Conservation (phyloP, 2,113 vertebrate genomes). For the Oplegnathus fasciatus region DNA sequence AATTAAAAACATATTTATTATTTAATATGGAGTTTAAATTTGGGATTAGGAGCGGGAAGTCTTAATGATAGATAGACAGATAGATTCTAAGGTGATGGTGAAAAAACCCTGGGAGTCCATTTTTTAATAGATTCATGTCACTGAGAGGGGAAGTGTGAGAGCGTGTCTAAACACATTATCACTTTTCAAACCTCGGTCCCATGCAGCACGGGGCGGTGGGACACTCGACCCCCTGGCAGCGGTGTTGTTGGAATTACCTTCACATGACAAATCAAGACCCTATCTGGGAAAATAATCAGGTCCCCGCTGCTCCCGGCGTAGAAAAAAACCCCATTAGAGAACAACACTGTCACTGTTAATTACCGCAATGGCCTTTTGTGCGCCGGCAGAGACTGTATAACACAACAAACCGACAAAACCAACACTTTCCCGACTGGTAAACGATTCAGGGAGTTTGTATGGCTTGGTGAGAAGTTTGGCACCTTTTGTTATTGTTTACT, state of each 20-base stretch:
- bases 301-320: conserved; percentile 56
- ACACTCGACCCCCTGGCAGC: conserved; percentile 40
- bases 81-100: too few relatives aligned
- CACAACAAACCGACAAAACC: conserved; percentile 56
- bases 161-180: conserved; percentile 47
- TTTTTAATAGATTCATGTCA: background rate
- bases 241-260: conserved; percentile 50
- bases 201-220: conserved; percentile 15
- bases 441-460: conserved; percentile 22
- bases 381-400: conserved; percentile 38
- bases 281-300: conserved; percentile 66
- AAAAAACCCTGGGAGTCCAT: background rate
- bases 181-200: background rate
- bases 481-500: conserved; percentile 45
- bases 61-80: background rate
- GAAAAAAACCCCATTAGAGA: conserved; percentile 57
- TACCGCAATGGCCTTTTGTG: conserved; percentile 68
- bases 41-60: background rate
- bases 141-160: conserved; percentile 34
- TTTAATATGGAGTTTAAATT: background rate
- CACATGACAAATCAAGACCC: conserved; percentile 64
- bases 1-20: background rate
- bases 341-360: conserved; percentile 74
- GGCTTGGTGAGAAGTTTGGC: conserved; percentile 51
- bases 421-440: conserved; percentile 57